phyloP scores from a whole-genome alignment of 2,113 vertebrate species.

The Chelonoidis abingdonii region DNA sequence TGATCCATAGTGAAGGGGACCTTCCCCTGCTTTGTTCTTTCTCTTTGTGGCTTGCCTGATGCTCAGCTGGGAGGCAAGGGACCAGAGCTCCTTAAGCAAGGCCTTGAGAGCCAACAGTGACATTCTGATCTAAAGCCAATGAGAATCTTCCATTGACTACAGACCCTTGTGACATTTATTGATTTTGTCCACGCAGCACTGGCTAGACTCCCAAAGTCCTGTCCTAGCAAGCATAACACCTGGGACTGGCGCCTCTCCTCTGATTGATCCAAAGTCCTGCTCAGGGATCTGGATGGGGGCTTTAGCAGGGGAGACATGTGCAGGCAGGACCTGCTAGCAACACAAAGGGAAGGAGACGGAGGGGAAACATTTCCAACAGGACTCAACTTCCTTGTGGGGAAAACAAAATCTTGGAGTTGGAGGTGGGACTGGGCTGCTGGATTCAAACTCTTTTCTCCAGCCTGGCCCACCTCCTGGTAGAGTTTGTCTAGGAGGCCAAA shows the following conservation, averaged over 20 bases:
- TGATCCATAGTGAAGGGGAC: background rate
- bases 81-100: background rate
- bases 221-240: background rate
- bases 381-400: background rate
- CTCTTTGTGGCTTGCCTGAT: background rate
- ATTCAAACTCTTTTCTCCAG: background rate
- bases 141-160: background rate
- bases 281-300: background rate
- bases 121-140: background rate
- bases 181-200: background rate
- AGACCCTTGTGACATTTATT: background rate
- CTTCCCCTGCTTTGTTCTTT: background rate
- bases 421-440: background rate
- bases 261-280: background rate
- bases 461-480: background rate
- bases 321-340: background rate
- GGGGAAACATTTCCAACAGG: background rate
- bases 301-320: background rate
- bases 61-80: background rate
- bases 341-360: background rate
- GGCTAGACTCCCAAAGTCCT: background rate
- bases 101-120: background rate
- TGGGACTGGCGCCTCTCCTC: background rate
- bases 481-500: background rate
- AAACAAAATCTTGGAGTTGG: background rate